Evolutionary conservation across 2,888 invertebrate genomes (phyloP), one percentile per base, ranked within the genome.

Genomic region (Heteromurus nitidus): DNA sequence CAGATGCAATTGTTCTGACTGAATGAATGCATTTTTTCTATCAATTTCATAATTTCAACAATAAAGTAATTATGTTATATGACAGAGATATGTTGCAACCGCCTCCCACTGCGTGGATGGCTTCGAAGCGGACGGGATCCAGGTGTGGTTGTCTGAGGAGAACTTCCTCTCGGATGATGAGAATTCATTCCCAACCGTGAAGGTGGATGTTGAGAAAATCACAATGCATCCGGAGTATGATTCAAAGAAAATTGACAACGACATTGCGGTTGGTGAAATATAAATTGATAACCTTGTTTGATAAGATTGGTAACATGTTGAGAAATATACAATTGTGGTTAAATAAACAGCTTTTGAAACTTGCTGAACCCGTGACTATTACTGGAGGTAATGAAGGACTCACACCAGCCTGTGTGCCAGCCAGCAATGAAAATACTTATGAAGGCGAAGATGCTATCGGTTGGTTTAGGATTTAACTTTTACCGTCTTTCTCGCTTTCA

Each of bases 221-320:
- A 79, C 24, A 13, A 84, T 84, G 84, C 84, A 84, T 30, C 75
- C 70, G 0, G 50, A 72, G 3, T 84, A 84, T 47, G 70, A 82
- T 47, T 44, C 20, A 2, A 77, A 42, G 28, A 79, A 65, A n/a
- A 82, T 84, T 53, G 82, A 84, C 30, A 82, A 84, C 26, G 84
- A 84, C 24, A 84, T 84, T 76, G 84, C 84, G 3, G 82, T 82
- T 67, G 47, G 26, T n/a, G n/a, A n/a, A n/a, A n/a, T n/a, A n/a
- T n/a, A n/a, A n/a, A n/a, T n/a, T n/a, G n/a, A n/a, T n/a, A n/a
- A n/a, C n/a, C n/a, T n/a, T n/a, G n/a, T n/a, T n/a, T n/a, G n/a
- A n/a, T n/a, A n/a, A n/a, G n/a, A n/a, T n/a, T n/a, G n/a, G n/a
- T n/a, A n/a, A n/a, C n/a, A n/a, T n/a, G n/a, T n/a, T n/a, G n/a